These are phyloP conservation scores for Drosophila greeni DNA, from an alignment of 2,888 invertebrate genomes.

Conservation along the genomic window DNA sequence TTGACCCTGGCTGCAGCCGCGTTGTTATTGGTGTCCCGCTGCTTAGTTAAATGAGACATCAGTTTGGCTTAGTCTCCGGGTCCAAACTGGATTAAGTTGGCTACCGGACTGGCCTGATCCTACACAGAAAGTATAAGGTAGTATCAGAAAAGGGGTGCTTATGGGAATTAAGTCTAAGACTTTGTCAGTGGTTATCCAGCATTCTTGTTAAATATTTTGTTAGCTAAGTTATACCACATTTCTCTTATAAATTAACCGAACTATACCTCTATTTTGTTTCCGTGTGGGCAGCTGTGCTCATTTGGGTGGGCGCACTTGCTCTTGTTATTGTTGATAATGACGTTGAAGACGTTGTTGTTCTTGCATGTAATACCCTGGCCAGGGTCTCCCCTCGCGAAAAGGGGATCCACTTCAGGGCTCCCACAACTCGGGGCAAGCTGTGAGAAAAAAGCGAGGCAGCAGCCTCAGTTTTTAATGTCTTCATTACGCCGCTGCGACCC, in stretches of 20 bases:
- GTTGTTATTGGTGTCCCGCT: constrained; percentile 51
- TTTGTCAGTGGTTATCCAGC: not conserved
- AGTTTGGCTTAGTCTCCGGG: constrained; percentile 48
- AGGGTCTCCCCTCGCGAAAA: not conserved
- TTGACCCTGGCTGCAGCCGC: constrained; percentile 10
- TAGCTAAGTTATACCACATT: too few relatives aligned
- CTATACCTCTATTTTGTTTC: not conserved
- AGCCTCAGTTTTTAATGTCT: constrained; percentile 59
- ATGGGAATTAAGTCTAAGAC: not conserved
- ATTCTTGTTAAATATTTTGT: too few relatives aligned
- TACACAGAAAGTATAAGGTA: not conserved
- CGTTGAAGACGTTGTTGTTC: constrained; percentile 63
- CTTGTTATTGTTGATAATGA: constrained; percentile 71
- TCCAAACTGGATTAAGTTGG: constrained; percentile 33
- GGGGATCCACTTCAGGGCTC: constrained; percentile 24
- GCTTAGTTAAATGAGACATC: constrained; percentile 74
- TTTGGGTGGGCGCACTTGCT: constrained; percentile 52
- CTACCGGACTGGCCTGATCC: constrained; percentile 17
- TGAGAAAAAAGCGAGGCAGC: constrained; percentile 48
- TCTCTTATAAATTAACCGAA: too few relatives aligned
- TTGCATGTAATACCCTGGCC: constrained; percentile 54
- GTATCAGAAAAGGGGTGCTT: not conserved
- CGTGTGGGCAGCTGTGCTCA: constrained; percentile 1
- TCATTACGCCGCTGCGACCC: constrained; percentile 55
- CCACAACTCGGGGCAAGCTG: constrained; percentile 37